Percentiles rank a stretch among this genome's conserved stretches.
Conservation (phyloP, 2,888 invertebrate species). For the Stomorhina lunata region DNA sequence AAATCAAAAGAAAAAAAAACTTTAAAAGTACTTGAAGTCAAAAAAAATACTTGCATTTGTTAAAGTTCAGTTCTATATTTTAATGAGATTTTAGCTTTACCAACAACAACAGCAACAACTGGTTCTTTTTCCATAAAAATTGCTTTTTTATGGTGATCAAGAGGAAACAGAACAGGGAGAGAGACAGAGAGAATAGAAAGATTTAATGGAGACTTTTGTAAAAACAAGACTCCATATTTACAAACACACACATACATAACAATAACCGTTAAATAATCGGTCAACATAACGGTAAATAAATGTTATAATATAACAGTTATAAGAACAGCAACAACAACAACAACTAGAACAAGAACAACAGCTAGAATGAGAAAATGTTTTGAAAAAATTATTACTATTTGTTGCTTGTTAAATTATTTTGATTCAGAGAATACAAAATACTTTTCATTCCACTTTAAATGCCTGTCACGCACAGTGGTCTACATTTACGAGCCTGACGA, state of each 20-base stretch:
- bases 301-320: too few relatives aligned
- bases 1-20: not conserved
- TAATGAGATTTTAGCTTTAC: not conserved
- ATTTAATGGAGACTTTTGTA: not conserved
- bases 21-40: not conserved
- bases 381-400: slow-evolving; percentile 30
- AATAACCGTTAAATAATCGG: slow-evolving; percentile 71
- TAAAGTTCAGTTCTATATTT: not conserved
- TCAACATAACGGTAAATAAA: slow-evolving; percentile 70
- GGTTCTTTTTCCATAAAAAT: not conserved
- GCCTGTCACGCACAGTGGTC: slow-evolving; percentile 38
- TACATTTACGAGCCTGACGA: not conserved
- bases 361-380: not conserved
- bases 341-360: not conserved
- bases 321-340: slow-evolving; percentile 2
- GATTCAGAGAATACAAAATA: not conserved
- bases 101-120: not conserved
- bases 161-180: not conserved
- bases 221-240: not conserved
- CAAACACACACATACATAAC: too few relatives aligned
- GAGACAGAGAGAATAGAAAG: not conserved
- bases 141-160: not conserved
- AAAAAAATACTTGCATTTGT: not conserved
- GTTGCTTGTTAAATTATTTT: slow-evolving; percentile 23
- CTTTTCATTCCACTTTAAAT: slow-evolving; percentile 11